These are phyloP conservation scores for Simalia tracyae DNA, from an alignment of 2,797 vertebrate species.

Conservation along the genomic window DNA sequence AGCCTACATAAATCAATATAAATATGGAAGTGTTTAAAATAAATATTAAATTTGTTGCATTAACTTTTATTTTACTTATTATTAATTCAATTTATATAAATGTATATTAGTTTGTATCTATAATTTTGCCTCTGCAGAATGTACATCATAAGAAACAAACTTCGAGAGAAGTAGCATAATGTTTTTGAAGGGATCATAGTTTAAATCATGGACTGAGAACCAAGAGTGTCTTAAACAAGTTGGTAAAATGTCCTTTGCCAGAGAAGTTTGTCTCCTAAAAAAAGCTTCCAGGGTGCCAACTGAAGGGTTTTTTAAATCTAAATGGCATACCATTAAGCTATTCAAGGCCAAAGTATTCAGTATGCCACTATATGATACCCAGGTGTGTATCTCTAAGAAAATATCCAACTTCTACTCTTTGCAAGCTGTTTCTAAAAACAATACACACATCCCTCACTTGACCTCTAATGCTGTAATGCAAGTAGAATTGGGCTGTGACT, in stretches of 20 bases:
- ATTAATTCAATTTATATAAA: background rate
- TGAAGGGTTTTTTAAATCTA: background rate
- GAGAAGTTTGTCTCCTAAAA: background rate
- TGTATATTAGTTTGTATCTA: background rate
- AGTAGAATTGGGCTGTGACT: background rate
- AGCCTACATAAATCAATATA: slow-evolving; percentile 76
- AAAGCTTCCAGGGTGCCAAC: background rate
- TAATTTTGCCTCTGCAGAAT: background rate
- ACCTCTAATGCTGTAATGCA: too few species aligned
- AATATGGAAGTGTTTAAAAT: slow-evolving; percentile 28
- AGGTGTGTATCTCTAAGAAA: background rate
- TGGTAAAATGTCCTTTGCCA: background rate
- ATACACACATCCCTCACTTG: background rate
- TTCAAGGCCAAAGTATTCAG: background rate
- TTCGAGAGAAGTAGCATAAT: background rate
- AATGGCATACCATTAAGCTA: background rate
- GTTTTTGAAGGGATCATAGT: background rate
- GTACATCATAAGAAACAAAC: background rate
- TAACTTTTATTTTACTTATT: background rate
- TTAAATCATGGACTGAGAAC: background rate
- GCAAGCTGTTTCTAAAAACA: background rate
- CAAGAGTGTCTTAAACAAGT: background rate
- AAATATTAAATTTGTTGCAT: background rate
- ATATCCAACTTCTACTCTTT: background rate
- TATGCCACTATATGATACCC: background rate